Percentiles rank a stretch among this genome's conserved stretches.
Evolutionary conservation across 53 echinoderm and acorn worm genomes (phyloP).

Genomic region (Holothuria leucospilota): DNA sequence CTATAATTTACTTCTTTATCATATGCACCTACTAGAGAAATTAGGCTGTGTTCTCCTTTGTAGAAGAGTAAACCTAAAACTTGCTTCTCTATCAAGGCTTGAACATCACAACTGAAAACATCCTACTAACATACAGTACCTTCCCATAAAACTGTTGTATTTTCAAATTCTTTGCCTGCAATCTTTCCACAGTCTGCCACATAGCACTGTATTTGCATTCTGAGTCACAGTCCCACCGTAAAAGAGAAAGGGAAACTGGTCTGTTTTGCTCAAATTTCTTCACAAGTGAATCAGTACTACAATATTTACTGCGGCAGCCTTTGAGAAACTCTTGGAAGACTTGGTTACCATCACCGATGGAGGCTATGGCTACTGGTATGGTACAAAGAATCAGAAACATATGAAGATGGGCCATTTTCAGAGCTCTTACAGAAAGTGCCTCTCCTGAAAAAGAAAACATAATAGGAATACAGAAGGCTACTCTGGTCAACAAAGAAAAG

Average conservation of each 20-base stretch:
- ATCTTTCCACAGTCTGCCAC: slow-evolving; percentile 76
- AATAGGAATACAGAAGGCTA: no score
- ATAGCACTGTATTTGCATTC: slow-evolving; percentile 85
- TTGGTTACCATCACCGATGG: slow-evolving; percentile 64
- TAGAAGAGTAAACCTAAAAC: background rate
- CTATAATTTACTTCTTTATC: no score
- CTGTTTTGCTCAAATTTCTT: slow-evolving; percentile 56
- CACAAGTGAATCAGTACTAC: slow-evolving; percentile 52
- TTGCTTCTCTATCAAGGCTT: background rate
- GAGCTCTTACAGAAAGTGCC: no score
- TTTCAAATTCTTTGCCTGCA: background rate
- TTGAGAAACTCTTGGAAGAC: slow-evolving; percentile 60
- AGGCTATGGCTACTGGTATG: slow-evolving; percentile 24
- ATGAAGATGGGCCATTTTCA: no score
- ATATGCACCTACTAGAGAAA: no score
- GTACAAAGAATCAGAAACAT: no score
- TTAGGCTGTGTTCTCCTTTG: no score
- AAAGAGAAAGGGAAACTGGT: slow-evolving; percentile 57
- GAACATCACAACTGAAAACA: no score
- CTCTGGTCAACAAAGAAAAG: no score
- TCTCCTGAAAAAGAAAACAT: no score
- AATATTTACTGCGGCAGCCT: slow-evolving; percentile 68
- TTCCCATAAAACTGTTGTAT: slow-evolving; percentile 96
- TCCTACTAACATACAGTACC: slow-evolving; percentile 35
- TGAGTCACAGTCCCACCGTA: slow-evolving; percentile 79